Evolutionary conservation across 2,888 invertebrate genomes (phyloP), one percentile per base, ranked within the genome.

Genomic region (Volucella zonaria): DNA sequence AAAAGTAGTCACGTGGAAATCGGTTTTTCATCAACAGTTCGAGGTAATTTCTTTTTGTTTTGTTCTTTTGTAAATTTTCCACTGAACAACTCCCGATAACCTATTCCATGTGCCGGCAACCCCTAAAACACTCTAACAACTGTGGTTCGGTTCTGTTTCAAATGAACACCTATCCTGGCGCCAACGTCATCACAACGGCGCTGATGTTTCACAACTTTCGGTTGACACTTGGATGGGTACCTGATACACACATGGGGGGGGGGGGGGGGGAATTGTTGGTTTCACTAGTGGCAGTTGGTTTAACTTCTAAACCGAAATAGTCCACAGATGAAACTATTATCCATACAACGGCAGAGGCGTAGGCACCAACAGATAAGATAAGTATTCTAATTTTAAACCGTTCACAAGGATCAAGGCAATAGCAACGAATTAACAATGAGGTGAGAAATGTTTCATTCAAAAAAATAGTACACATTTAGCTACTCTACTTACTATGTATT

Each of bases 1-100:
- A 56, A 51, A 74, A 73, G 82, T 79, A 74, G 68, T 74, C 82
- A 74, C 74, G 79, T 75, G 82, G 52, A 79, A 79, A 79, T 79
- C 68, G 73, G 74, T 68, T 78, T 70, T 70, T 81, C 66, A 47
- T 76, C 62, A 77, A 31, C 31, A 31, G 6, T 6, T 6, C 31
- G 4, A 31, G 31, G 6, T 31, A 31, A 31, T 6, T 31, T 31
- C 2, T 23, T 31, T 31, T 6, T 31, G 3, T 31, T 6, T 31
- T 66, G 73, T 73, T 49, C 38, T 67, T 64, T 54, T 64, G 42
- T 47, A 40, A 62, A 76, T 75, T 70, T 70, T 43, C 47, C 52
- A 52, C 15, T 38, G 54, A 67, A 64, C 49, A 43, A 47, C 8
- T 11, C 64, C 31, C 31, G 31, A 31, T 6, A 31, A 40, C 43